Base-by-base conservation (phyloP, 2,888 invertebrate genomes). In the Morinoia aosen region DNA sequence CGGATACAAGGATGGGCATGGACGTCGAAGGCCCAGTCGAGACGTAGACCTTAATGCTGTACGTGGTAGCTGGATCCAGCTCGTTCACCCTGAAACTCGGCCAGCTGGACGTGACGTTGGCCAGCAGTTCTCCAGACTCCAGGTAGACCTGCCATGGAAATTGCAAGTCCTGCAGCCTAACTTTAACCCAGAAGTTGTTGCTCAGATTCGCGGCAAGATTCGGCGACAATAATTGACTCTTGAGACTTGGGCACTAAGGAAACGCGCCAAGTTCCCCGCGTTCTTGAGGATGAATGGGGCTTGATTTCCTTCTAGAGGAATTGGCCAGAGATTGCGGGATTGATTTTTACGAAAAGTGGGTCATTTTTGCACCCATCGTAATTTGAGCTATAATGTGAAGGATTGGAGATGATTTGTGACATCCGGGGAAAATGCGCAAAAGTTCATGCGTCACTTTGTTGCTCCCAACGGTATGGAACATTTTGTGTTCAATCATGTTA, bases 51-150 rank as follows among this genome's bases (percentile, higher is more conserved):
- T 93, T 93, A 57, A 93, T 93, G 57, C 57, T 93, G 93, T 93
- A 93, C 57, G 93, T 93, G 5, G 93, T 93, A 0, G 93, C 93
- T 16, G 93, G 93, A 57, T 93, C 93, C 93, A 93, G 93, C 57
- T 93, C 93, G 57, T 93, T 93, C 4, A 93, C 93, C 57, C 93
- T 56, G 12, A 93, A 93, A 57, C 93, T 93, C 2, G 93, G 93
- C 93, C 93, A 93, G 93, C 93, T 93, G 57, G 93, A 93, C 19
- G 93, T 93, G 57, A 93, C 93, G 93, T 93, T 93, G 57, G 93
- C 93, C n/a, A 93, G 93, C 12, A 93, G 93, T 33, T 93, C 93
- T 48, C 93, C 93, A 56, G 93, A 93, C 57, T 93, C 93, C 93
- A 93, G 93, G 93, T 93, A 93, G 57, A 93, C 93, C 93, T 93